Evolutionary conservation across 1,140 invertebrate genomes (phyloP).

Genomic region (Trichonephila clavata): DNA sequence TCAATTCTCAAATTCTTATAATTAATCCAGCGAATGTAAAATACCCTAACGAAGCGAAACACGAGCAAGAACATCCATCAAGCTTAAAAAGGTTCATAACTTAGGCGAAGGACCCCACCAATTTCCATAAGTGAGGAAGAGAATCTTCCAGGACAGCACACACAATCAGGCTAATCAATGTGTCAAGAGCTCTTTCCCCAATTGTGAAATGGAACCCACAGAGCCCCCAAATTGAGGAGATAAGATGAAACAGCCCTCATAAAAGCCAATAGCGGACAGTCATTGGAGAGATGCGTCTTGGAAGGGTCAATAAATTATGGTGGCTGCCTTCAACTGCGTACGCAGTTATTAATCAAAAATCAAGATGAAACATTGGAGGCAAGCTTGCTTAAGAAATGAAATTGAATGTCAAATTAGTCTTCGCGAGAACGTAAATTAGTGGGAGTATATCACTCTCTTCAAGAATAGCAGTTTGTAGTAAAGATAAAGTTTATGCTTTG

Average conservation of each 20-base stretch:
- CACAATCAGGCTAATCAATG: slow-evolving; percentile 29
- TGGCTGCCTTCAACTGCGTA: neutral
- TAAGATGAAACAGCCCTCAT: slow-evolving; percentile 27
- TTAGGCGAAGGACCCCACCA: neutral
- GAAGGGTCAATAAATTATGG: neutral
- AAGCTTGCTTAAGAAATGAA: no score
- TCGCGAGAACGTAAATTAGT: no score
- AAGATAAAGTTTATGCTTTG: no score
- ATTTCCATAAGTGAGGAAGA: slow-evolving; percentile 15
- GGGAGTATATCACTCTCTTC: no score
- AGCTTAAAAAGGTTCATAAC: neutral
- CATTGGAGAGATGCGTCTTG: neutral
- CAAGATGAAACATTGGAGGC: no score
- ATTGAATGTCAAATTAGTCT: no score
- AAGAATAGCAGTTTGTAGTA: no score
- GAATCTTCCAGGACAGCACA: neutral
- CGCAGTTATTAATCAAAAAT: slow-evolving; percentile 9
- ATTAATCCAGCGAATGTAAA: neutral
- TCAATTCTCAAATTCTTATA: no score
- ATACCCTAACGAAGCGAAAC: neutral
- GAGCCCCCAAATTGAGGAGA: slow-evolving; percentile 19
- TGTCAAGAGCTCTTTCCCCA: neutral
- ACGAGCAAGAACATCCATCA: neutral
- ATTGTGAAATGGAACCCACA: slow-evolving; percentile 22
- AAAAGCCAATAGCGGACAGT: slow-evolving; percentile 10